Evolutionary conservation across 2,113 vertebrate genomes (phyloP).

Genomic region (Australoheros scitulus): DNA sequence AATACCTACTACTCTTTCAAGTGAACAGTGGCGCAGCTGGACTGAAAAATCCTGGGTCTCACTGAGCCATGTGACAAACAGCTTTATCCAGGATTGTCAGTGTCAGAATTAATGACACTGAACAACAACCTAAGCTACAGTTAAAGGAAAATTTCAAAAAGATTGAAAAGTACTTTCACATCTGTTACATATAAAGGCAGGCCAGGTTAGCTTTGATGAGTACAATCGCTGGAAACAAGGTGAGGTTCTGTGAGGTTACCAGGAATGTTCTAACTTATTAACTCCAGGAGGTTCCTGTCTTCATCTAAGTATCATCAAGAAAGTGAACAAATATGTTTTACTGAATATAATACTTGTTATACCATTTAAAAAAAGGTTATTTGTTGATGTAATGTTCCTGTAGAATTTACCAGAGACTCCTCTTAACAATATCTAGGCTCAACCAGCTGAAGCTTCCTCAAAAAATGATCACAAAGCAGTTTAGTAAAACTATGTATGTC

Average conservation of each 20-base stretch:
- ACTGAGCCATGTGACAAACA: neutral
- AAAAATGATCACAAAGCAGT: neutral
- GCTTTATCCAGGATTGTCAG: neutral
- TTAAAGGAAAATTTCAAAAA: neutral
- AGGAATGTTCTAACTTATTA: too few relatives aligned
- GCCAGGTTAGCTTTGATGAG: too few relatives aligned
- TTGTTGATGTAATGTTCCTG: neutral
- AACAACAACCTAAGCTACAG: neutral
- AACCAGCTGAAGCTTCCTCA: neutral
- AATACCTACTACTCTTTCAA: conserved; percentile 1
- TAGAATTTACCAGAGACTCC: neutral
- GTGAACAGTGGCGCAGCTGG: neutral
- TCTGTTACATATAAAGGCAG: neutral
- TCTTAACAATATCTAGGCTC: neutral
- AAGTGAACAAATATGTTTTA: too few relatives aligned
- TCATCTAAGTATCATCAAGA: too few relatives aligned
- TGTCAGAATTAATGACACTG: neutral
- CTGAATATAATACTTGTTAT: too few relatives aligned
- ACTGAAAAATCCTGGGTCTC: neutral
- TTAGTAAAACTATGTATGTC: neutral
- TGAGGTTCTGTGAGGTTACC: too few relatives aligned
- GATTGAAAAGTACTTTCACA: neutral
- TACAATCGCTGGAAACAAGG: too few relatives aligned
- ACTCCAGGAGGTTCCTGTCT: too few relatives aligned
- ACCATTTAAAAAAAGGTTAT: too few relatives aligned